Evolutionary conservation across 2,113 vertebrate genomes (phyloP).

Genomic region (Callaeas wilsoni): DNA sequence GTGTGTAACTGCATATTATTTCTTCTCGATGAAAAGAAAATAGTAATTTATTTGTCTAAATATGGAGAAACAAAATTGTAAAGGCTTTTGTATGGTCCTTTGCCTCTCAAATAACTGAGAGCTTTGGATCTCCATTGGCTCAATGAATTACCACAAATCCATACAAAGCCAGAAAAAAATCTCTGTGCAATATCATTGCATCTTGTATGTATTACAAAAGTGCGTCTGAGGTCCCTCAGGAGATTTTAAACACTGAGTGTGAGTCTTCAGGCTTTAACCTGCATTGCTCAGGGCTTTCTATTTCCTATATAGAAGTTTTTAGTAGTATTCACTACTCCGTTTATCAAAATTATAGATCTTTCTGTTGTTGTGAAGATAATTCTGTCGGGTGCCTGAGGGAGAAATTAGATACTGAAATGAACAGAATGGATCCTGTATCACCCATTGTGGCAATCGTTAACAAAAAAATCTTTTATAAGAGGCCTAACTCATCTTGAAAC

Average conservation of each 20-base stretch:
- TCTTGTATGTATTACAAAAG: background rate
- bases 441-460: background rate
- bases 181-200: background rate
- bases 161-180: background rate
- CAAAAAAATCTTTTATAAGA: background rate
- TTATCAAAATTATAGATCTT: background rate
- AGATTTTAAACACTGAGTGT: background rate
- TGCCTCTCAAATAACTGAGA: background rate
- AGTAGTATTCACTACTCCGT: background rate
- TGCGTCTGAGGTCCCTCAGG: background rate
- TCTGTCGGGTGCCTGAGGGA: background rate
- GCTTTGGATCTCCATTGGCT: background rate
- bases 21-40: background rate
- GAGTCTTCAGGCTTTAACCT: background rate
- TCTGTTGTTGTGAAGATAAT: background rate
- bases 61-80: background rate
- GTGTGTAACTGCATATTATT: background rate
- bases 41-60: background rate
- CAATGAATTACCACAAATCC: background rate
- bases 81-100: background rate
- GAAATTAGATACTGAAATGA: background rate
- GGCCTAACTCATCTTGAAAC: background rate
- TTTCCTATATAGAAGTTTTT: background rate
- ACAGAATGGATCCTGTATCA: background rate
- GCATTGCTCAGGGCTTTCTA: background rate